phyloP scores from a whole-genome alignment of 2,797 vertebrate genomes.

The Geotrypetes seraphini region DNA sequence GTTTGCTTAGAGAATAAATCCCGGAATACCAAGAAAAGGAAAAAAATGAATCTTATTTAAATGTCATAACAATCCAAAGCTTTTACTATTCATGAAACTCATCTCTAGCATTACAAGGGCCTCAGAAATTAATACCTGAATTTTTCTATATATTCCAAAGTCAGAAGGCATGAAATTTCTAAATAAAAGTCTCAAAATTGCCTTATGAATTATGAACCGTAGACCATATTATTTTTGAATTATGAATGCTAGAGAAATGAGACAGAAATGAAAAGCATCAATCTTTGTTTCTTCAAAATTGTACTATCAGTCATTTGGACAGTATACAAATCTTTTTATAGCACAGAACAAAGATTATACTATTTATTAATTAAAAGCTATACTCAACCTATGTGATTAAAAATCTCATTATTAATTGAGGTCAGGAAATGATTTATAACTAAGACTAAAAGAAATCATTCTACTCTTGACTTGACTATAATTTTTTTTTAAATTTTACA shows the following conservation, averaged over 20 bases:
- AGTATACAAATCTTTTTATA: constrained; percentile 63
- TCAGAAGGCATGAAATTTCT: constrained; percentile 52
- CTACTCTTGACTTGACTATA: constrained; percentile 31
- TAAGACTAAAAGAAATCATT: constrained; percentile 30
- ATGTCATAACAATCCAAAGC: too few relatives aligned
- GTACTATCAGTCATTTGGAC: constrained; percentile 43
- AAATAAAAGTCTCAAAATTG: constrained; percentile 59
- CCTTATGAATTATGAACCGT: constrained; percentile 59
- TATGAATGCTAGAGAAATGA: constrained; percentile 48
- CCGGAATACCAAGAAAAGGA: too few relatives aligned
- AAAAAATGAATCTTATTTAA: too few relatives aligned
- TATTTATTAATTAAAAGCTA: constrained; percentile 52
- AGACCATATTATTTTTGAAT: constrained; percentile 48
- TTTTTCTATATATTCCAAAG: constrained; percentile 50
- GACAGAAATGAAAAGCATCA: constrained; percentile 50
- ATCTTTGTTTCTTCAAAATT: constrained; percentile 49
- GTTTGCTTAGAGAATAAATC: too few relatives aligned
- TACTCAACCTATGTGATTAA: constrained; percentile 52
- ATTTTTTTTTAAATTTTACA: constrained; percentile 32
- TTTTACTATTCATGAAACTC: constrained; percentile 38
- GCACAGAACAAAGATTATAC: constrained; percentile 50
- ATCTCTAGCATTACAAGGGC: constrained; percentile 24
- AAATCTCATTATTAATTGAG: constrained; percentile 52
- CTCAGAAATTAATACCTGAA: constrained; percentile 38
- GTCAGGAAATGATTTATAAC: constrained; percentile 44